Percentiles rank a stretch among this genome's conserved stretches.
phyloP scores from a whole-genome alignment of 2,113 vertebrate genomes.

The Etia nguti region DNA sequence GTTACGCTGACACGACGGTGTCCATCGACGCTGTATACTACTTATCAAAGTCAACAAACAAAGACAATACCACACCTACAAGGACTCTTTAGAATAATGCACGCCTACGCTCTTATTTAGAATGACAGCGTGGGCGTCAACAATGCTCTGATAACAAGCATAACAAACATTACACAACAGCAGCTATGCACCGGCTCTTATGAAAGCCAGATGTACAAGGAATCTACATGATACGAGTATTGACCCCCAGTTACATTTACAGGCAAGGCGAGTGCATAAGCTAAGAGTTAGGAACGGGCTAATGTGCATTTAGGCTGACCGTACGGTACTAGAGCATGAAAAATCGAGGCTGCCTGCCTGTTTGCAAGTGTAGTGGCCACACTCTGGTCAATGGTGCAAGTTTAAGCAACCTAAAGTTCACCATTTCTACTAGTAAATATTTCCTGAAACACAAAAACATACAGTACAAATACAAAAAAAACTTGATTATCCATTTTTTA shows the following conservation, averaged over 20 bases:
- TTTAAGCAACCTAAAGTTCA: not conserved
- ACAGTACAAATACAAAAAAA: not conserved
- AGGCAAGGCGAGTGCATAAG: not conserved
- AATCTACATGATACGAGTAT: not conserved
- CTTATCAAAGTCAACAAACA: not conserved
- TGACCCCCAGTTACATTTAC: not conserved
- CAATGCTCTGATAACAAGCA: not conserved
- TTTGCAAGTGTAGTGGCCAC: not conserved
- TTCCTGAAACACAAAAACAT: not conserved
- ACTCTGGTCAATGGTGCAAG: not conserved
- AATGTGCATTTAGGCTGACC: not conserved
- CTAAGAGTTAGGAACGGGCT: not conserved
- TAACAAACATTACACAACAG: not conserved
- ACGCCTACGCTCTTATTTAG: not conserved
- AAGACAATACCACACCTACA: not conserved
- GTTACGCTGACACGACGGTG: not conserved
- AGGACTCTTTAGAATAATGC: not conserved
- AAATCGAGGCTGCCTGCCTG: accelerated
- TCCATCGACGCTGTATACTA: not conserved
- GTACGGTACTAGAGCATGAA: not conserved
- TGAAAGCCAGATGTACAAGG: not conserved
- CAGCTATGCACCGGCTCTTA: not conserved
- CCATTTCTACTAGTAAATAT: not conserved
- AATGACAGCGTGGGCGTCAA: not conserved
- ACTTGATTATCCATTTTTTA: not conserved